Evolutionary conservation across 92 coral and sea anemone genomes (phyloP), one percentile per base, ranked within the genome.

Genomic region (Porites divaricata): DNA sequence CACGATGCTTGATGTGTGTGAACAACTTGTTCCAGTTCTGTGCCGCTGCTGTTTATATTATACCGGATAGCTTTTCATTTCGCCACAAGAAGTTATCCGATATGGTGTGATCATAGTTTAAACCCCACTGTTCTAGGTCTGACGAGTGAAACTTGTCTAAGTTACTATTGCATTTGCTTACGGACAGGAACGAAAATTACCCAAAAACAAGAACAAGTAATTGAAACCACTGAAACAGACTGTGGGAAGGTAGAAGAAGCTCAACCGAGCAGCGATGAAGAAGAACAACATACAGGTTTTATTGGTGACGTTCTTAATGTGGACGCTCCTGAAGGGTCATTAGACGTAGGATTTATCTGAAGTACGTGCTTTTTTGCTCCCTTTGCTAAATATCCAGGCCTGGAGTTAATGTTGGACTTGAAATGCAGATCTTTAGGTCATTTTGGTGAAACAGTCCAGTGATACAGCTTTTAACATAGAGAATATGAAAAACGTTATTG

Each of bases 261-360:
- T 66, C 26, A 84, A 41, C 64, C 21, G 21, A 51, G 12, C 58
- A 14, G 1, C 2, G 59, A 54, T 22, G 81, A 75, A 20, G 81
- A 75, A 11, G 59, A 75, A 14, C 49, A 76, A 52, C 74, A 75
- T 28, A 4, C 76, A 14, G 88, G 75, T 8, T 84, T 75, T 76
- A 45, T 84, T 24, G 88, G 88, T 6, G 88, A 86, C 52, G 45
- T 77, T 64, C 80, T 90, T 3, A 71, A 74, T 22, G 26, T 81
- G 68, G 85, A 87, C 4, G 81, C 91, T 5, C 93, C 93, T 62
- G 88, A 90, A 73, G 93, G 93, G 14, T 86, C 90, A 62, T 74
- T 88, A 20, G 93, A 90, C 59, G 63, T 90, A 10, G 93, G 93
- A n/a, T 90, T 81, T 65, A 81, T 90, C 9, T 90, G 75, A 87